These are phyloP conservation scores for Caradrina clavipalpis DNA, from an alignment of 2,888 invertebrate genomes.

Conservation along the genomic window DNA sequence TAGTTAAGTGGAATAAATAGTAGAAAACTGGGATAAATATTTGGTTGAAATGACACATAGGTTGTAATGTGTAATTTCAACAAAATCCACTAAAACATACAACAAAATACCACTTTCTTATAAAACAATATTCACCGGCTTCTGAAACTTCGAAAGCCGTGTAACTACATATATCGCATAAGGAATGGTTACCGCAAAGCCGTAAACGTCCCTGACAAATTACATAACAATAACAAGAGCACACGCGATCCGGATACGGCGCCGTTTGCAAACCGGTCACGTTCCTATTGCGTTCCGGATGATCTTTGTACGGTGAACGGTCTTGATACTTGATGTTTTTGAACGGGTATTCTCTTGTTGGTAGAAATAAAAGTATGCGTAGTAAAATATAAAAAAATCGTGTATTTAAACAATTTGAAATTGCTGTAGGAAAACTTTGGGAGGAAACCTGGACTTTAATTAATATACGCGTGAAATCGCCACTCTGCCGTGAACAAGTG, in stretches of 20 bases:
- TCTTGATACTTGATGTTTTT: conserved; percentile 60
- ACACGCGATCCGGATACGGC: conserved; percentile 55
- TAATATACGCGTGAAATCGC: too few relatives aligned
- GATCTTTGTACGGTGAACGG: conserved; percentile 1
- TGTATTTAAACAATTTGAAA: too few relatives aligned
- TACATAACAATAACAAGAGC: conserved; percentile 82
- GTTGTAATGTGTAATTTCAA: neutral
- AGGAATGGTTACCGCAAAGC: conserved; percentile 76
- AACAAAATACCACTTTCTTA: neutral
- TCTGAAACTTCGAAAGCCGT: conserved; percentile 32
- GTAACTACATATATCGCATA: conserved; percentile 58
- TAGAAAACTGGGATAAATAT: too few relatives aligned
- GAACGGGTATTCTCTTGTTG: too few relatives aligned
- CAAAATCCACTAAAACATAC: neutral
- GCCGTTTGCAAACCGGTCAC: conserved; percentile 69
- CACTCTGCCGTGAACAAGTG: too few relatives aligned
- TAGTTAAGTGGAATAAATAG: too few relatives aligned
- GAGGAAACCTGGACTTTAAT: too few relatives aligned
- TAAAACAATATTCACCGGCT: conserved; percentile 28
- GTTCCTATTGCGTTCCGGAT: conserved; percentile 64
- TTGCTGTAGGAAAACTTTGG: too few relatives aligned
- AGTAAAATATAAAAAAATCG: too few relatives aligned
- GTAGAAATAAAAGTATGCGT: too few relatives aligned
- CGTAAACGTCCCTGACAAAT: conserved; percentile 87
- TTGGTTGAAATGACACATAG: too few relatives aligned